Evolutionary conservation across 2,888 invertebrate species (phyloP).

Genomic region (Trachelus iudaicus): DNA sequence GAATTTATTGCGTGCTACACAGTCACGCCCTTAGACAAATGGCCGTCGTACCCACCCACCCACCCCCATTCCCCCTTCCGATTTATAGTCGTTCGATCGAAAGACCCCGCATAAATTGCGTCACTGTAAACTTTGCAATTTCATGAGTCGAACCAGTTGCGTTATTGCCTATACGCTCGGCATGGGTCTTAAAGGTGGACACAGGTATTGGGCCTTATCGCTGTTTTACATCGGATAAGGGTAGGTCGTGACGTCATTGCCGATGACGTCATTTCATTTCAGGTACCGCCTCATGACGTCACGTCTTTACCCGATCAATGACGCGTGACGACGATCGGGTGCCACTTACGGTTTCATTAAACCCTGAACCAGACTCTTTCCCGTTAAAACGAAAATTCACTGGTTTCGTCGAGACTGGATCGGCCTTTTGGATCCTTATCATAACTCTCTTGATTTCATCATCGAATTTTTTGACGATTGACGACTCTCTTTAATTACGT

Average conservation of each 20-base stretch:
- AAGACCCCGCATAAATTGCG: slow-evolving; percentile 22
- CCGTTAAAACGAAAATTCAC: too few relatives aligned
- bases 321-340: too few relatives aligned
- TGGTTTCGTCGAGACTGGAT: too few relatives aligned
- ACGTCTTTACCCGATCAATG: too few relatives aligned
- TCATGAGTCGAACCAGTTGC: neutral
- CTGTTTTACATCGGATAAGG: neutral
- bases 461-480: too few relatives aligned
- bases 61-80: slow-evolving; percentile 11
- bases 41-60: slow-evolving; percentile 5
- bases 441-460: neutral
- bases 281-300: neutral
- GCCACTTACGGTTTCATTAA: too few relatives aligned
- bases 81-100: slow-evolving; percentile 23
- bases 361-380: too few relatives aligned
- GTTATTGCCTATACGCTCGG: neutral
- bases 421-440: too few relatives aligned
- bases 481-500: too few relatives aligned
- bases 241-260: too few relatives aligned
- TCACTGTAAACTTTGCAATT: slow-evolving; percentile 10
- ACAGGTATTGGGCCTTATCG: neutral
- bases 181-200: neutral
- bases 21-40: slow-evolving; percentile 18
- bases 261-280: neutral
- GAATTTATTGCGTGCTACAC: slow-evolving; percentile 25